phyloP scores from a whole-genome alignment of 2,888 invertebrate species.

The Diaperis boleti region DNA sequence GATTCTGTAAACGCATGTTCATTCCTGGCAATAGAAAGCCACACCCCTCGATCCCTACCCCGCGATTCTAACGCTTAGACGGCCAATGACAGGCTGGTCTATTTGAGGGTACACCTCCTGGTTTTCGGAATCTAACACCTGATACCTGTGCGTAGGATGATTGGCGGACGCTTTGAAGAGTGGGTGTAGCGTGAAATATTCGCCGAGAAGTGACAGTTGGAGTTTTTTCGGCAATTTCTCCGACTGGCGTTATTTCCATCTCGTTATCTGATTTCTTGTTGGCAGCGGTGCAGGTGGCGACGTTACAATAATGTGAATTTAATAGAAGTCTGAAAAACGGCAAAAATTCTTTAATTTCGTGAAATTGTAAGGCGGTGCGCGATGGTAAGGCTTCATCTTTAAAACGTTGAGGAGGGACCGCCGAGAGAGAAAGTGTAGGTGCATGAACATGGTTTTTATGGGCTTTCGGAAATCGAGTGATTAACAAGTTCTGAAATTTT shows the following conservation, averaged over 20 bases:
- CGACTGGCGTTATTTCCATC: neutral
- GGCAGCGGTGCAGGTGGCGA: constrained; percentile 5
- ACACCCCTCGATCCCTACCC: constrained; percentile 57
- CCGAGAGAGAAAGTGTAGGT: too few relatives aligned
- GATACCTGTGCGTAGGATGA: constrained; percentile 53
- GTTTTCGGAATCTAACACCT: constrained; percentile 61
- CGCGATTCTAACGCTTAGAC: constrained; percentile 46
- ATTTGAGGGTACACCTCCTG: constrained; percentile 47
- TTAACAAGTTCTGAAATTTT: too few relatives aligned
- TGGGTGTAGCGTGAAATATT: constrained; percentile 38
- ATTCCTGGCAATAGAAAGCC: constrained; percentile 52
- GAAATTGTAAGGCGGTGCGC: constrained; percentile 22
- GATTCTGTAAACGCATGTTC: constrained; percentile 47
- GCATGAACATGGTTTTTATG: too few relatives aligned
- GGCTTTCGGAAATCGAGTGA: too few relatives aligned
- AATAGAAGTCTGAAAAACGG: constrained; percentile 17
- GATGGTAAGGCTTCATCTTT: constrained; percentile 3
- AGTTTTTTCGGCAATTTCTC: neutral
- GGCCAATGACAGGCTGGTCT: constrained; percentile 52
- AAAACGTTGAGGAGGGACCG: constrained; percentile 1
- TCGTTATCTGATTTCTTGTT: neutral
- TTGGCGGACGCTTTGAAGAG: constrained; percentile 48
- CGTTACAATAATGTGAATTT: constrained; percentile 23
- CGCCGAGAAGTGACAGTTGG: neutral
- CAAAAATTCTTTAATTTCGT: constrained; percentile 23